Base-by-base conservation (phyloP, 1,140 invertebrate species). In the Panagrolaimus sp. region DNA sequence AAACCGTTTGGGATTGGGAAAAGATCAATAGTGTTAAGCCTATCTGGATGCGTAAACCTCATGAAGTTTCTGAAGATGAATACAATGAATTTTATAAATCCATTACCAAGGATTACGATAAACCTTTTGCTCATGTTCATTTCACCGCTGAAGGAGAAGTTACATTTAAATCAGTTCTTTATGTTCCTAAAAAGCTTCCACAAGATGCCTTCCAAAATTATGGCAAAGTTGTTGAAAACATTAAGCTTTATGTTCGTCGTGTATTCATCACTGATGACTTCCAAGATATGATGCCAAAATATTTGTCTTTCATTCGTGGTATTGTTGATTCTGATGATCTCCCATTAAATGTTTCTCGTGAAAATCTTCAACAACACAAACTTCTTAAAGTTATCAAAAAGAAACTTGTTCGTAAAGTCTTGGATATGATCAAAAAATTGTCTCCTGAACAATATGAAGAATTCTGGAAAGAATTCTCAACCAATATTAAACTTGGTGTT, bases 181-280 rank as follows among this genome's bases (percentile, higher is more conserved):
- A 90, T 84, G 89, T 98, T 62, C 94, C 95, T 6, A 89, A 89
- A 83, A 87, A 89, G 17, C 90, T 94, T 79, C 92, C 93, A 1
- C 86, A 88, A n/a, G 94, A 98, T 83, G 90, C 89, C 72, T 97
- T 97, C 87, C 94, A 93, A 84, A 89, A 90, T 82, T 97, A 97
- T 82, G 95, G 94, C 71, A 92, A 93, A 69, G 91, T 91, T 75
- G 90, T 90, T 1, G 93, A 97, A 83, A 91, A 94, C 83, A 96
- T 97, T 77, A 97, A 96, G 86, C 85, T 96, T 44, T 98, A 94
- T 83, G 95, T 98, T 14, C 88, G 95, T 73, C 87, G 96, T 70
- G 95, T 98, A 15, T 99, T 99, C 85, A 99, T 99, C 84, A 98
- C 95, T 15, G 96, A 99, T 79, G 93, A 98, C 86, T 98, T 98